These are phyloP conservation scores for Seriola quinqueradiata DNA, from an alignment of 2,113 vertebrate genomes.

Conservation along the genomic window DNA sequence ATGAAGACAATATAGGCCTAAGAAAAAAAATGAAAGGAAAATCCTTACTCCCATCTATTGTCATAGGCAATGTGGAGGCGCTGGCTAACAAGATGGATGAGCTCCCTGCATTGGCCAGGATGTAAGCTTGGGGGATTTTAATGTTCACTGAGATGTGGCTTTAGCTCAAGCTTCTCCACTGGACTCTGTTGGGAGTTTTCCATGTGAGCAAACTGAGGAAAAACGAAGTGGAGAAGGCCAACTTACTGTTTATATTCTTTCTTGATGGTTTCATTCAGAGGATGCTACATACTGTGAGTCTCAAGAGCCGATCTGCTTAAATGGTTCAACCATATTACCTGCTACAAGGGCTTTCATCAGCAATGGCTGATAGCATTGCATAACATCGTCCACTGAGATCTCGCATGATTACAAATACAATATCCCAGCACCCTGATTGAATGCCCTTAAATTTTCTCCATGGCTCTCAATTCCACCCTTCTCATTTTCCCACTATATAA, in stretches of 20 bases:
- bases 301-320: conserved; percentile 4
- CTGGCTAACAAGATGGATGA: conserved; percentile 74
- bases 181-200: conserved; percentile 58
- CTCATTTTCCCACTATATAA: conserved; percentile 2
- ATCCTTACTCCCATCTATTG: conserved; percentile 49
- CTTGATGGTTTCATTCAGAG: conserved; percentile 53
- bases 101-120: conserved; percentile 59
- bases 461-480: background rate
- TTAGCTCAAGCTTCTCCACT: conserved; percentile 24
- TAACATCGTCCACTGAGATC: conserved; percentile 13
- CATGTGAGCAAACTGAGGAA: conserved; percentile 38
- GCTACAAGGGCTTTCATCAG: conserved; percentile 15
- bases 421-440: background rate
- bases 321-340: conserved; percentile 10
- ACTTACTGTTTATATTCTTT: conserved; percentile 42
- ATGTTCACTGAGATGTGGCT: conserved; percentile 63
- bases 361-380: background rate
- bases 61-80: conserved; percentile 35
- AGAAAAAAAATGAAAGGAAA: conserved; percentile 18
- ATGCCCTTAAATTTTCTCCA: background rate
- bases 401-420: conserved; percentile 17
- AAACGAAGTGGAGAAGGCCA: conserved; percentile 34
- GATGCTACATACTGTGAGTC: conserved; percentile 10
- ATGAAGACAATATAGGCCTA: conserved; percentile 39
- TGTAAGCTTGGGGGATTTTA: conserved; percentile 45